Conservation (phyloP, 2,888 invertebrate genomes). For the Timandra comae region DNA sequence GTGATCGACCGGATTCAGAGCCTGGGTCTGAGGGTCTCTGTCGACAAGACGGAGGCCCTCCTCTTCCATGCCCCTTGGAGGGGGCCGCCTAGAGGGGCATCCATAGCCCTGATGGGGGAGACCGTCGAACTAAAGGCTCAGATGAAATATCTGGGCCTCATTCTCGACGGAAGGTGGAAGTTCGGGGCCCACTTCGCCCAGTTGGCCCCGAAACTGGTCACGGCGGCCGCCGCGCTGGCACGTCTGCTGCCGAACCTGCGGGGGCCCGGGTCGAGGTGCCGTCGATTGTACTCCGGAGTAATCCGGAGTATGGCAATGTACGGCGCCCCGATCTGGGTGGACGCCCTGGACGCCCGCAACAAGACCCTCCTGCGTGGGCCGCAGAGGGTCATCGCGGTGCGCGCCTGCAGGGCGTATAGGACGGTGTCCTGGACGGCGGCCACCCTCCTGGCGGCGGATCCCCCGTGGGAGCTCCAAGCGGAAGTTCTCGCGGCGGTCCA, state of each 20-base stretch:
- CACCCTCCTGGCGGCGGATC: constrained; percentile 3
- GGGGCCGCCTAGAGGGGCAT: no score
- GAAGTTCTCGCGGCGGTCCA: no score
- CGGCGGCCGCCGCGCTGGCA: neutral
- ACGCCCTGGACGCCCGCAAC: neutral
- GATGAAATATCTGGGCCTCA: constrained; percentile 12
- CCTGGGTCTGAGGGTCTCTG: no score
- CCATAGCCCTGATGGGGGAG: no score
- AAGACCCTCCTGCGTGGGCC: neutral
- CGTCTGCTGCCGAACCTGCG: neutral
- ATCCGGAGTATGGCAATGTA: constrained; percentile 1
- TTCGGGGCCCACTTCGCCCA: no score
- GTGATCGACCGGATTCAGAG: no score
- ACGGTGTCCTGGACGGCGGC: constrained; percentile 6
- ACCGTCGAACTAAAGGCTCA: neutral
- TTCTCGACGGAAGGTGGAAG: constrained; percentile 8
- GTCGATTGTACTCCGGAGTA: neutral
- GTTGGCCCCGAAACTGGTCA: no score
- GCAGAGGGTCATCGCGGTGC: constrained; percentile 3
- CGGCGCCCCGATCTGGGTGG: neutral
- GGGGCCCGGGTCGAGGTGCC: neutral
- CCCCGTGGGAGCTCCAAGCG: constrained; percentile 8
- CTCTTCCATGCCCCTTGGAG: no score
- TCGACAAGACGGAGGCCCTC: neutral
- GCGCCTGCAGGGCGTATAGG: constrained; percentile 4